Evolutionary conservation across 2,888 invertebrate genomes (phyloP).

Genomic region (Dendrolimus pini): DNA sequence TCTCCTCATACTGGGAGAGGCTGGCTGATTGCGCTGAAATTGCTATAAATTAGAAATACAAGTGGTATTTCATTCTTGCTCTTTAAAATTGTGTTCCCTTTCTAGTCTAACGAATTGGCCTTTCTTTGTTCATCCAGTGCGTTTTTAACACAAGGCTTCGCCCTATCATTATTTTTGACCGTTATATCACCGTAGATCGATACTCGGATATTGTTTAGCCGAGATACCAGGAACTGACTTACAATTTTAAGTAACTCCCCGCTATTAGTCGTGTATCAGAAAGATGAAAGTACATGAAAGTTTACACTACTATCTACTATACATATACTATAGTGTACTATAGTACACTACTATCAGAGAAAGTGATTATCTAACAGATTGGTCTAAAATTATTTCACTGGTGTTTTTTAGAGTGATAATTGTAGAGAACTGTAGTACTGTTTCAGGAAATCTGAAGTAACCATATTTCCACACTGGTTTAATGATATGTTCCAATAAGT

Average conservation of each 20-base stretch:
- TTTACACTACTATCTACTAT: too few relatives aligned
- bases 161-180: slow-evolving; percentile 30
- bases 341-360: slow-evolving; percentile 21
- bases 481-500: too few relatives aligned
- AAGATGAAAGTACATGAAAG: slow-evolving; percentile 29
- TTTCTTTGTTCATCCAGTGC: slow-evolving; percentile 61
- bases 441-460: background rate
- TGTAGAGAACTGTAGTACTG: background rate
- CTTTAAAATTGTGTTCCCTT: slow-evolving; percentile 72
- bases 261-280: slow-evolving; percentile 19
- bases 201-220: slow-evolving; percentile 23
- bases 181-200: slow-evolving; percentile 17
- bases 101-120: slow-evolving; percentile 67
- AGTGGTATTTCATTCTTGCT: slow-evolving; percentile 59
- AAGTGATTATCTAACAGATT: slow-evolving; percentile 30
- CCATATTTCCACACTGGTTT: too few relatives aligned
- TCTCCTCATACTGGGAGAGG: slow-evolving; percentile 57
- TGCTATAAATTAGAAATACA: slow-evolving; percentile 71
- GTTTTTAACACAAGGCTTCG: slow-evolving; percentile 37
- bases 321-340: too few relatives aligned
- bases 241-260: slow-evolving; percentile 22
- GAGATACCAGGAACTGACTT: slow-evolving; percentile 18
- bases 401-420: background rate
- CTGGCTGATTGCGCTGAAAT: slow-evolving; percentile 62
- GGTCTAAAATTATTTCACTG: background rate